phyloP scores from a whole-genome alignment of 1,140 invertebrate genomes.

The Papilio xuthus region DNA sequence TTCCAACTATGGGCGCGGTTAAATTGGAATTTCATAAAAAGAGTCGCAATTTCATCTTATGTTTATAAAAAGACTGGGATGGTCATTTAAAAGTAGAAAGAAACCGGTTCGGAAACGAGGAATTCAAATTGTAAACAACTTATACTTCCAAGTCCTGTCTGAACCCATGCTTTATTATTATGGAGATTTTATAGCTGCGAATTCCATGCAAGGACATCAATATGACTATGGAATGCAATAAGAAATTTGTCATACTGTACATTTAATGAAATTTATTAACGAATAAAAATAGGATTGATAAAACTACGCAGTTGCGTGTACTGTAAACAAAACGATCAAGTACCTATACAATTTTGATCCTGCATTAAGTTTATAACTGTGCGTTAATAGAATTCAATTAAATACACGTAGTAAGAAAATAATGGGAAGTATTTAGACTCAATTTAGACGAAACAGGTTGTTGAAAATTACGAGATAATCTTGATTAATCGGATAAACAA shows the following conservation, averaged over 20 bases:
- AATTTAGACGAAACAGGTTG: too few relatives aligned
- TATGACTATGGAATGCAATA: background rate
- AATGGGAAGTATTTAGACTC: too few relatives aligned
- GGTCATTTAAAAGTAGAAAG: background rate
- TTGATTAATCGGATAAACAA: too few relatives aligned
- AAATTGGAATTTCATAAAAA: background rate
- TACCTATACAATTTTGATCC: background rate
- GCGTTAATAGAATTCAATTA: too few relatives aligned
- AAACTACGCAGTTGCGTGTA: background rate
- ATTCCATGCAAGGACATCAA: background rate
- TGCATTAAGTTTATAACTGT: background rate
- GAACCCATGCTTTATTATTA: slow-evolving; percentile 25
- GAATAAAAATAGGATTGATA: background rate
- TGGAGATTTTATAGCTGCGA: slow-evolving; percentile 29
- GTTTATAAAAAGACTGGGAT: slow-evolving; percentile 1
- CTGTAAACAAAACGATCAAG: background rate
- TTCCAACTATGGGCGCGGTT: background rate
- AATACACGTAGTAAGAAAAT: too few relatives aligned
- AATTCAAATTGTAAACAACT: slow-evolving; percentile 32
- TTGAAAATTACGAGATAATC: too few relatives aligned
- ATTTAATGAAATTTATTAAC: background rate
- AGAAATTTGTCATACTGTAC: background rate
- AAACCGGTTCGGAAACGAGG: slow-evolving; percentile 15
- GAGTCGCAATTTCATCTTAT: background rate
- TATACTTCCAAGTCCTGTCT: slow-evolving; percentile 1